Evolutionary conservation across 2,888 invertebrate species (phyloP), one percentile per base, ranked within the genome.

Genomic region (Leptinotarsa haldemani): DNA sequence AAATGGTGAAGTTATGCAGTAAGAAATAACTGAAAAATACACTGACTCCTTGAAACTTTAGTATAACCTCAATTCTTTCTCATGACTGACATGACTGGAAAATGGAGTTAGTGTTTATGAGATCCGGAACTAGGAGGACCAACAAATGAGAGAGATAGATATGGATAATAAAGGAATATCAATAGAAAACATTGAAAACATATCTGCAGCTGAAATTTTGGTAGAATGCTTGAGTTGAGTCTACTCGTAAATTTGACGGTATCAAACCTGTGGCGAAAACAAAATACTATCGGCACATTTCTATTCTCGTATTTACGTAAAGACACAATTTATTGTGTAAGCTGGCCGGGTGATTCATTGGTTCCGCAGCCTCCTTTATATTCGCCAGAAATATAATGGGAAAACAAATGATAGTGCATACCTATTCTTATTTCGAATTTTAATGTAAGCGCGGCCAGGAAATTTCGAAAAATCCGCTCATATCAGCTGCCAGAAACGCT

Each of bases 301-400:
- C 78, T 78, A 78, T 78, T 78, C 74, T 77, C 75, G 78, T 74
- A 73, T 78, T 75, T 70, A 71, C 71, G 73, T 70, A 76, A 75
- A 78, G 70, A 69, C 73, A 67, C 68, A 69, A 72, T 74, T 74
- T 73, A 78, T 80, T 79, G 78, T 79, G 77, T 68, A 77, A 76
- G 77, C 69, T 69, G 73, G 74, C 67, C 66, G 74, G 73, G 73
- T 80, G 81, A 81, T 77, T 82, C 80, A 81, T 80, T 79, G 76
- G 80, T 80, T 78, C 77, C 76, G 73, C 79, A 74, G 80, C 74
- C 77, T 80, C 76, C 80, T 80, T 81, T 78, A 80, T 79, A 75
- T 78, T 74, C 72, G 79, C 79, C 79, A 80, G 79, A 77, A 80
- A 79, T 80, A 80, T 78, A 78, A 78, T 80, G 71, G 76, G 78